A percentile compares a stretch with the other conserved stretches of the same genome.
Evolutionary conservation across 2,113 vertebrate species (phyloP).

Genomic region (Lates calcarifer): DNA sequence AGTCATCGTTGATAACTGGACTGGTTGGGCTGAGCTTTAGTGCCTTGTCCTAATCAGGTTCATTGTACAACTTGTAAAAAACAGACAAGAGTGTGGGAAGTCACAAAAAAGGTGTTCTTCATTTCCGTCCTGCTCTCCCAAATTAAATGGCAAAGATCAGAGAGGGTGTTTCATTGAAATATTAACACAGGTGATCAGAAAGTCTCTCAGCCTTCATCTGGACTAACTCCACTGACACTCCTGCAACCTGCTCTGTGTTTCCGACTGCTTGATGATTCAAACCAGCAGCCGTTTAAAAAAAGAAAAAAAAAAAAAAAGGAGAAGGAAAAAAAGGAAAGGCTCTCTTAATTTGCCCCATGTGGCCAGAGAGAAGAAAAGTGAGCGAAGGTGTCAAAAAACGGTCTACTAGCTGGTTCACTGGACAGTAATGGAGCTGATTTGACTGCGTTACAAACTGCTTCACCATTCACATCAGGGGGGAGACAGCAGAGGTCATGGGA

Average conservation of each 20-base stretch:
- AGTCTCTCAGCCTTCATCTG: slow-evolving; percentile 68
- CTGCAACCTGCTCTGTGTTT: slow-evolving; percentile 65
- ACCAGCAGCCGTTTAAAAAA: slow-evolving; percentile 56
- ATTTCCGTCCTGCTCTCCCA: slow-evolving; percentile 61
- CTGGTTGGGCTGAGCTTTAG: background rate
- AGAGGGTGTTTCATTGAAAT: slow-evolving; percentile 74
- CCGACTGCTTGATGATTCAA: slow-evolving; percentile 68
- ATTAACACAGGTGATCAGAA: slow-evolving; percentile 74
- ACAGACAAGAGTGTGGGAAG: slow-evolving; percentile 69
- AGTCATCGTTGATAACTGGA: background rate
- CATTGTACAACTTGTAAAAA: slow-evolving; percentile 71
- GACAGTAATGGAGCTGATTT: slow-evolving; percentile 62
- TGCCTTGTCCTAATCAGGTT: slow-evolving; percentile 49
- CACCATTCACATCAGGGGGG: slow-evolving; percentile 27
- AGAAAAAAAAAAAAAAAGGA: slow-evolving; percentile 20
- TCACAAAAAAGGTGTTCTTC: slow-evolving; percentile 76
- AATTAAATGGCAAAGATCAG: slow-evolving; percentile 74
- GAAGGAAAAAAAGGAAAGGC: slow-evolving; percentile 21
- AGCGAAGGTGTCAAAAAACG: slow-evolving; percentile 65
- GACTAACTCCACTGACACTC: slow-evolving; percentile 75
- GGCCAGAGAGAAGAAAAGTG: slow-evolving; percentile 58
- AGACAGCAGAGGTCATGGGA: slow-evolving; percentile 50
- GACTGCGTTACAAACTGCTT: slow-evolving; percentile 50
- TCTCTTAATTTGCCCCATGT: slow-evolving; percentile 75
- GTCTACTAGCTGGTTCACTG: slow-evolving; percentile 41